These are phyloP conservation scores for Chalcis sispes DNA, from an alignment of 2,888 invertebrate genomes.

Conservation along the genomic window DNA sequence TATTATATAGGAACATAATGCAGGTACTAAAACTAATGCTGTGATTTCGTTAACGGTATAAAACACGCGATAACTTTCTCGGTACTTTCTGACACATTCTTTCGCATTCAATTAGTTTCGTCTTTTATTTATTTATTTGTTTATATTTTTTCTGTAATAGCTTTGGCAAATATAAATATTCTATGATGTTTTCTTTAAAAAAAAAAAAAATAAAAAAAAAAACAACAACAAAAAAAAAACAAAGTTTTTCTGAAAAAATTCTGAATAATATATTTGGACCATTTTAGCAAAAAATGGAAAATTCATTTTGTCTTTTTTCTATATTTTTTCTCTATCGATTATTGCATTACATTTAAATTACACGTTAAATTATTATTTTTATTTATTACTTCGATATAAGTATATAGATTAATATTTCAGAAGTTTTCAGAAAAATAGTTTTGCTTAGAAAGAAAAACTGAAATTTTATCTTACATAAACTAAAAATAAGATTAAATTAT, in stretches of 20 bases:
- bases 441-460: slow-evolving; percentile 21
- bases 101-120: slow-evolving; percentile 33
- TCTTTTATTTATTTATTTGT: no score
- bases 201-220: no score
- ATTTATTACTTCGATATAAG: slow-evolving; percentile 12
- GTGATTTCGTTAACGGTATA: slow-evolving; percentile 51
- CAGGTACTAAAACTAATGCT: slow-evolving; percentile 64
- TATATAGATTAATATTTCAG: slow-evolving; percentile 12
- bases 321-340: neutral
- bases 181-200: slow-evolving; percentile 11
- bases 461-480: slow-evolving; percentile 23
- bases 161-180: slow-evolving; percentile 43
- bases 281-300: neutral
- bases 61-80: slow-evolving; percentile 51
- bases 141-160: slow-evolving; percentile 2
- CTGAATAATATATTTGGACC: neutral
- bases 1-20: slow-evolving; percentile 66
- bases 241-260: slow-evolving; percentile 15
- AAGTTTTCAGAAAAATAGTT: slow-evolving; percentile 31
- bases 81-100: slow-evolving; percentile 8
- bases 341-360: neutral
- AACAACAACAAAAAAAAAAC: no score
- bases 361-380: neutral
- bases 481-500: slow-evolving; percentile 28
- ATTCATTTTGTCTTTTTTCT: neutral